Evolutionary conservation across 2,888 invertebrate species (phyloP), one percentile per base, ranked within the genome.

Genomic region (Ethmia dodecea): DNA sequence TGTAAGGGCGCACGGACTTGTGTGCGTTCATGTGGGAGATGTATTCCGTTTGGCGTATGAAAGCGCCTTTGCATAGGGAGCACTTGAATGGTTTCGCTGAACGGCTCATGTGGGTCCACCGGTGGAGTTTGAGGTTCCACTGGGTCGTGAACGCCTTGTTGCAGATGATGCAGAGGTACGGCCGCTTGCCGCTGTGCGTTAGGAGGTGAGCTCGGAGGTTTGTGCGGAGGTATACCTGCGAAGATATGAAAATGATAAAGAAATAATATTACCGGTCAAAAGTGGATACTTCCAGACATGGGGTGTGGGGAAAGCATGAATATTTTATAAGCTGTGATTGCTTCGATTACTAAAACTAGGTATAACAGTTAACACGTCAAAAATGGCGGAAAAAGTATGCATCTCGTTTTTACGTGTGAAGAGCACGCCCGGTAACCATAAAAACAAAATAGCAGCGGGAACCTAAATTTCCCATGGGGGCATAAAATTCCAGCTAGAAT

Each of bases 91-190:
- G 96, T 64, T 95, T 95, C 15, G 93, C 89, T 10, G 93, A 92
- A 43, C 95, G 91, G 33, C 92, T 92, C 36, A 93, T 92, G 78
- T 96, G 96, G 32, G 94, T 94, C 95, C 95, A 95, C 48, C 93
- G 91, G 79, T 96, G 96, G 50, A 94, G 88, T 65, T 95, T 94
- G 33, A 96, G 87, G 80, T 96, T 96, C 94, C 95, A 96, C 69
- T 94, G 94, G 49, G 95, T 95, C 50, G 93, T 93, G 81, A 96
- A 96, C 16, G 91, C 88, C 67, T 95, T 95, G 62, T 91, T 93
- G 81, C 96, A 96, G 35, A 95, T 91, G 34, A 91, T 87, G 76
- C 96, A 96, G 40, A 90, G 87, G 81, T 89, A 93, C n/a, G 94
- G 94, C 35, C 91, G 88, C 66, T 91, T 88, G 44, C 94, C 91